These are phyloP conservation scores for Cardiocondyla obscurior DNA, from an alignment of 1,140 invertebrate genomes.

Conservation along the genomic window DNA sequence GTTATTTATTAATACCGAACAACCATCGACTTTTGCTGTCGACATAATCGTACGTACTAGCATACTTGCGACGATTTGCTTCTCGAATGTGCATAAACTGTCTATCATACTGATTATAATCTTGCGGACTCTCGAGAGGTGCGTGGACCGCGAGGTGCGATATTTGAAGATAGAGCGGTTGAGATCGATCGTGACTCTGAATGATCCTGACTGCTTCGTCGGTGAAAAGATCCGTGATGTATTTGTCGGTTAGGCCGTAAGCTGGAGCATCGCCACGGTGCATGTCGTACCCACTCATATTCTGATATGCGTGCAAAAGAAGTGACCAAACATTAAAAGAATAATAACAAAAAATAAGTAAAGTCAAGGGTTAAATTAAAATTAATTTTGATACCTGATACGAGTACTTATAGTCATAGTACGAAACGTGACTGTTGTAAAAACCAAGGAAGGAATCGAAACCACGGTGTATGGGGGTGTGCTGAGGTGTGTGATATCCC, in stretches of 20 bases:
- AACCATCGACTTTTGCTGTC: not conserved
- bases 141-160: slow-evolving; percentile 88
- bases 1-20: not conserved
- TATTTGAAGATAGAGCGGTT: slow-evolving; percentile 88
- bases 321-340: not conserved
- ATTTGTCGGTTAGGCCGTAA: slow-evolving; percentile 86
- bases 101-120: slow-evolving; percentile 85
- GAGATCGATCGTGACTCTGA: slow-evolving; percentile 84
- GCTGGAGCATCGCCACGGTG: slow-evolving; percentile 84
- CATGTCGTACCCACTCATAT: slow-evolving; percentile 85
- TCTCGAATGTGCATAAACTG: slow-evolving; percentile 88
- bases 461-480: slow-evolving; percentile 86
- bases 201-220: slow-evolving; percentile 87
- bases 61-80: slow-evolving; percentile 87
- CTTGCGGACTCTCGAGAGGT: slow-evolving; percentile 85
- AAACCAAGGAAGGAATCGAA: slow-evolving; percentile 88
- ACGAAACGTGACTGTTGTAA: slow-evolving; percentile 86
- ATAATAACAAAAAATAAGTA: not conserved
- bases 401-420: slow-evolving; percentile 86
- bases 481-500: slow-evolving; percentile 86
- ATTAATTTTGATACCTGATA: slow-evolving; percentile 73
- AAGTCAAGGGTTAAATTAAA: not conserved
- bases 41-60: slow-evolving; percentile 83
- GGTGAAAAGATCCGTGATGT: slow-evolving; percentile 89
- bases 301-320: slow-evolving; percentile 64